phyloP scores from a whole-genome alignment of 53 echinoderm and acorn worm species.

The Pentamera pediparva region DNA sequence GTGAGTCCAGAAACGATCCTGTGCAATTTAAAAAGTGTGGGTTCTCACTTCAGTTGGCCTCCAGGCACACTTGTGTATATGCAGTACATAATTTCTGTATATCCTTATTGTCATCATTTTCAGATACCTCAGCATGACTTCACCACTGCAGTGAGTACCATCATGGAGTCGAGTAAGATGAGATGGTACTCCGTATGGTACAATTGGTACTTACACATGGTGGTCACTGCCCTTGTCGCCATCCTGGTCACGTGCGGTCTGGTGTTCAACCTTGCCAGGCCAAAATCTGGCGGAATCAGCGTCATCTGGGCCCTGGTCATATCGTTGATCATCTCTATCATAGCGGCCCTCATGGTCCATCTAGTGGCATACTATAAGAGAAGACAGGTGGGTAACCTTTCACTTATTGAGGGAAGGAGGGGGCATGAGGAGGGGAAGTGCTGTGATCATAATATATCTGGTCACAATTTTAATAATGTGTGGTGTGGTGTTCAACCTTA shows the following conservation, averaged over 20 bases:
- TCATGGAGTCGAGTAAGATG: slow-evolving; percentile 82
- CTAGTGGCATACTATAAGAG: slow-evolving; percentile 70
- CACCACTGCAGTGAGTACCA: slow-evolving; percentile 59
- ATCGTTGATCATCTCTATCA: slow-evolving; percentile 52
- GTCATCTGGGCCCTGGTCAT: slow-evolving; percentile 59
- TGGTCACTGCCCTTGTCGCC: slow-evolving; percentile 48
- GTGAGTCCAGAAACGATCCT: no score
- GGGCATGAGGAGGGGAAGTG: background rate
- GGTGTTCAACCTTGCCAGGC: slow-evolving; percentile 68
- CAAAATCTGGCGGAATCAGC: slow-evolving; percentile 40
- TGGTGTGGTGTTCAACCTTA: slow-evolving; percentile 74
- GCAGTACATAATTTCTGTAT: no score
- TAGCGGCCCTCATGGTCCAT: slow-evolving; percentile 61
- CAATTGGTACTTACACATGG: slow-evolving; percentile 64
- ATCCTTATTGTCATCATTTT: background rate
- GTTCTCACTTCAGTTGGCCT: no score
- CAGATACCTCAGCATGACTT: slow-evolving; percentile 89
- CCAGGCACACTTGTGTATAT: no score
- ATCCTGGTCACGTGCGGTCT: slow-evolving; percentile 72
- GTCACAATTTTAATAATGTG: slow-evolving; percentile 66
- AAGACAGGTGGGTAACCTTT: slow-evolving; percentile 51
- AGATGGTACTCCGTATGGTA: slow-evolving; percentile 95
- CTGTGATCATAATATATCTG: no score
- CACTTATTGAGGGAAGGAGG: background rate
- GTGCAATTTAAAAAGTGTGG: no score